These are phyloP conservation scores for Geococcyx californianus DNA, from an alignment of 2,113 vertebrate genomes.

Conservation along the genomic window DNA sequence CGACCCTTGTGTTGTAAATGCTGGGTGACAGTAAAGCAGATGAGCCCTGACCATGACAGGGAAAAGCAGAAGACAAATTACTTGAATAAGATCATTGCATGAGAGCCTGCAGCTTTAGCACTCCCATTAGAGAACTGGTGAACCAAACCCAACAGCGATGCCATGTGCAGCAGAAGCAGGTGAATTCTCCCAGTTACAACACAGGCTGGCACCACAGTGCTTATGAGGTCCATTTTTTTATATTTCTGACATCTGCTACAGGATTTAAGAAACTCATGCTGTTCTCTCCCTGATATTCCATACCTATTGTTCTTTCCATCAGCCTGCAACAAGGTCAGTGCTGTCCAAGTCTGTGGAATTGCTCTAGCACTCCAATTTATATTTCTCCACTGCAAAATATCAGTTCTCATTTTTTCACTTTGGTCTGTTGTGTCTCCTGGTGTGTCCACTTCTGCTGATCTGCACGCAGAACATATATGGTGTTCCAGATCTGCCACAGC, in stretches of 20 bases:
- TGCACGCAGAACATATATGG: neutral
- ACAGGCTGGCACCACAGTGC: neutral
- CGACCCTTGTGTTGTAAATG: neutral
- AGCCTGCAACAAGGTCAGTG: neutral
- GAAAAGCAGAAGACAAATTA: neutral
- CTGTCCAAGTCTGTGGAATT: neutral
- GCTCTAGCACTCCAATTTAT: rapidly evolving
- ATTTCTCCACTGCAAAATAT: neutral
- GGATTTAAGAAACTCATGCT: neutral
- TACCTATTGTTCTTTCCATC: neutral
- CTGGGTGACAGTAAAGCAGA: neutral
- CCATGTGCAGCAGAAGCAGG: neutral
- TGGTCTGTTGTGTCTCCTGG: neutral
- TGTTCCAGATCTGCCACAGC: neutral
- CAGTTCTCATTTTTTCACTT: neutral
- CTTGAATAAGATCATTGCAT: neutral
- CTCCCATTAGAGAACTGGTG: too few species aligned
- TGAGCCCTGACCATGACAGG: neutral
- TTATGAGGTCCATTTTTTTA: neutral
- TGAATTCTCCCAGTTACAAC: neutral
- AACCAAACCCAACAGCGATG: neutral
- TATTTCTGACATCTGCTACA: neutral
- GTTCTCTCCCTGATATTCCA: neutral
- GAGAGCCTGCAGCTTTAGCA: neutral
- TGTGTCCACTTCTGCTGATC: neutral